Base-by-base conservation (phyloP, 2,888 invertebrate genomes). In the Cataglyphis rosenhaueri region DNA sequence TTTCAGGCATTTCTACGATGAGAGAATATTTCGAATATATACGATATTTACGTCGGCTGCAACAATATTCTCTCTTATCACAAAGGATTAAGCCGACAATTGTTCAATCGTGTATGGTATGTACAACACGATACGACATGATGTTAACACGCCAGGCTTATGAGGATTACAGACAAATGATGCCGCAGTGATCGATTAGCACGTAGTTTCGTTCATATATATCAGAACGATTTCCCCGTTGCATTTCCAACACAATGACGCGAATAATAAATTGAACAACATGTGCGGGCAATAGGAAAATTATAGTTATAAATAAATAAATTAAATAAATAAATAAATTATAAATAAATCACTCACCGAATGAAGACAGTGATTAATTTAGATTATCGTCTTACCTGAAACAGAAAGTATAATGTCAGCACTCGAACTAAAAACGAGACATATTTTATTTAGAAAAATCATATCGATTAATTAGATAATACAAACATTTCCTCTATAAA, bases 331-430 rank as follows among this genome's bases (percentile, higher is more conserved):
- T 25, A 25, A 25, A 25, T 25, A 25, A 25, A 25, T 25, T 25
- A 25, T 25, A 25, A 25, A 21, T 32, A n/a, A 5, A 9, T 68
- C 55, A 57, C 68, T 76, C 55, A 76, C 76, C 76, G 15, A 0
- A 41, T n/a, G 15, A 68, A 76, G 55, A 38, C 6, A 44, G n/a
- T 15, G 25, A 41, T 41, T 21, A 32, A n/a, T 10, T 76, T 68
- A 48, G 3, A 41, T 55, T 41, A 57, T 57, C 15, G 29, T 55
- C 85, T 82, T 82, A 85, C 85, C 85, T 85, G 82, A 21, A 85
- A 85, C 61, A 82, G 44, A 75, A 21, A 71, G 25, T 15, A 29
- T 10, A 61, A 3, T 38, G 2, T 62, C 3, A 21, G 5, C 55
- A 35, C 0, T 74, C 10, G 18, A 21, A 48, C 6, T 29, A 62